Evolutionary conservation across 2,888 invertebrate species (phyloP).

Genomic region (Macaria notata): DNA sequence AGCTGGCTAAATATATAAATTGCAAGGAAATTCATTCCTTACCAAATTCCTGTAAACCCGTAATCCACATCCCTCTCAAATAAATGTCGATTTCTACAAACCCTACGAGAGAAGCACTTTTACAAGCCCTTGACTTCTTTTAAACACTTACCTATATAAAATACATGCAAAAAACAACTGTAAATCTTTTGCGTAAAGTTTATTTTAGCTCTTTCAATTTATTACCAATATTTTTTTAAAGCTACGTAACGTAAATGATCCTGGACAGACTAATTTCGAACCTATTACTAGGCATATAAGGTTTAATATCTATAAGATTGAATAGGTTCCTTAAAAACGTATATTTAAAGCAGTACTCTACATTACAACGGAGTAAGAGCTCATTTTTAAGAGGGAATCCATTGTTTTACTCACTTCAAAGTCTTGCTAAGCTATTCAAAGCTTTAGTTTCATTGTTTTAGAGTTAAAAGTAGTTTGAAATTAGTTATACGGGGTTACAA

Average conservation of each 20-base stretch:
- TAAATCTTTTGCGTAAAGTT: background rate
- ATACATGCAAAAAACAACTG: slow-evolving; percentile 9
- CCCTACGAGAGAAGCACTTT: slow-evolving; percentile 23
- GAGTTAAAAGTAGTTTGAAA: background rate
- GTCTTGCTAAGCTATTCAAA: background rate
- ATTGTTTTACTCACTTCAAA: slow-evolving; percentile 29
- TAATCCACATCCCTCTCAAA: slow-evolving; percentile 19
- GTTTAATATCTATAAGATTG: slow-evolving; percentile 4
- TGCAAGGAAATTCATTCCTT: slow-evolving; percentile 43
- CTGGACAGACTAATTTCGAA: background rate
- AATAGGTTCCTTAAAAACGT: slow-evolving; percentile 19
- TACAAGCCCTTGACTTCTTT: slow-evolving; percentile 28
- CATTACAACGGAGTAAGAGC: slow-evolving; percentile 31
- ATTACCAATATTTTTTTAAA: slow-evolving; percentile 14
- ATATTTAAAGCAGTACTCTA: slow-evolving; percentile 31
- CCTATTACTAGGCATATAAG: slow-evolving; percentile 1
- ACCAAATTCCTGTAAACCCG: slow-evolving; percentile 43
- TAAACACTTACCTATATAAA: slow-evolving; percentile 9
- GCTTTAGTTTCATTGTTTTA: background rate
- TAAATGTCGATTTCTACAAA: slow-evolving; percentile 29
- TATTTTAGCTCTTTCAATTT: background rate
- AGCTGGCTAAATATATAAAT: no score
- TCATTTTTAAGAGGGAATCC: slow-evolving; percentile 33
- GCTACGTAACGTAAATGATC: slow-evolving; percentile 11
- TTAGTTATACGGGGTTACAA: background rate